phyloP scores from a whole-genome alignment of 2,113 vertebrate species.

The Oncorhynchus masou region DNA sequence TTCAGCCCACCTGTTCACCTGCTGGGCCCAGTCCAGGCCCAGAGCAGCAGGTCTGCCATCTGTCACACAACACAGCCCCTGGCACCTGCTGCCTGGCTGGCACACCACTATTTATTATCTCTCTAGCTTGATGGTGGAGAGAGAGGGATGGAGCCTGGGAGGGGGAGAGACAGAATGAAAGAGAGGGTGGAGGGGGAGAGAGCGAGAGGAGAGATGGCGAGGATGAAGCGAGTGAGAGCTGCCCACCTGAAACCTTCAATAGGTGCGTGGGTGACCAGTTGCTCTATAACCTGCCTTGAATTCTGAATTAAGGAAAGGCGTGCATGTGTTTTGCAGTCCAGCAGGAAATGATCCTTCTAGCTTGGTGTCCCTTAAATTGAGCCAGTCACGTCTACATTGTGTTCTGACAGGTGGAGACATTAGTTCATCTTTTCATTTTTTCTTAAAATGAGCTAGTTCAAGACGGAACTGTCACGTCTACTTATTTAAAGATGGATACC shows the following conservation, averaged over 20 bases:
- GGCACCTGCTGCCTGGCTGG: slow-evolving; percentile 2
- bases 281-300: slow-evolving; percentile 24
- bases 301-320: slow-evolving; percentile 41
- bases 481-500: too few species aligned
- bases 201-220: too few species aligned
- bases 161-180: slow-evolving; percentile 5
- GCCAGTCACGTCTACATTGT: too few species aligned
- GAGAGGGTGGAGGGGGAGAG: too few species aligned
- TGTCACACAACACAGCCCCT: slow-evolving; percentile 40
- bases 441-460: too few species aligned
- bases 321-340: slow-evolving; percentile 16
- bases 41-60: slow-evolving; percentile 46
- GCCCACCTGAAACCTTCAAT: neutral
- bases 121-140: neutral
- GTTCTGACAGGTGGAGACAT: too few species aligned
- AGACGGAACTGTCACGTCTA: too few species aligned
- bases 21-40: slow-evolving; percentile 41
- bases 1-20: slow-evolving; percentile 51
- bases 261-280: slow-evolving; percentile 1
- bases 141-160: slow-evolving; percentile 16
- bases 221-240: neutral
- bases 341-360: neutral
- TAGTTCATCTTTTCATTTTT: too few species aligned
- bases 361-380: too few species aligned
- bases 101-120: too few species aligned